phyloP scores from a whole-genome alignment of 30 jellyfish, hydroid and myxozoan genomes.

The Aurelia sp. region DNA sequence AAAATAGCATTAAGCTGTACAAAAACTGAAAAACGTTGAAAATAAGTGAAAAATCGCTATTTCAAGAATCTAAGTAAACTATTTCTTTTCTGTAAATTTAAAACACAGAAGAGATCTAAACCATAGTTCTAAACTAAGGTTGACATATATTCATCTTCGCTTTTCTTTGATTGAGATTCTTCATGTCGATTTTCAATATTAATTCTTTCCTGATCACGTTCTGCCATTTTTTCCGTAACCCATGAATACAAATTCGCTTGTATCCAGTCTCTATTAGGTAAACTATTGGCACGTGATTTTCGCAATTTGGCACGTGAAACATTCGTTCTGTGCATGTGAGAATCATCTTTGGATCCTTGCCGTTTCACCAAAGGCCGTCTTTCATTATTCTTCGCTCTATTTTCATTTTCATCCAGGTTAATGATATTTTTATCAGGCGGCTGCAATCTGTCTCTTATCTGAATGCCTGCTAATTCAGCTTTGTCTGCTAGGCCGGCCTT shows the following conservation, averaged over 20 bases:
- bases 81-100: too few relatives aligned
- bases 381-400: neutral
- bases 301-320: neutral
- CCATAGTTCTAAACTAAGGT: too few relatives aligned
- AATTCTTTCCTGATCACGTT: neutral
- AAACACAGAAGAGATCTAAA: too few relatives aligned
- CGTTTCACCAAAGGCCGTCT: constrained; percentile 13
- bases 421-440: neutral
- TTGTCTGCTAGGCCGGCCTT: neutral
- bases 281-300: neutral
- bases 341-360: constrained; percentile 43
- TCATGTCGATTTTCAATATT: too few relatives aligned
- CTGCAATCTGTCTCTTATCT: neutral
- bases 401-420: neutral
- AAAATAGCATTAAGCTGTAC: too few relatives aligned
- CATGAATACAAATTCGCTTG: neutral
- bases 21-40: too few relatives aligned
- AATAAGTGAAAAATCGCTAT: too few relatives aligned
- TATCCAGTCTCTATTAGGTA: neutral
- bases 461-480: neutral
- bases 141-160: too few relatives aligned
- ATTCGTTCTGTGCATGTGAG: neutral
- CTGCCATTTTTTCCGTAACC: neutral
- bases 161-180: too few relatives aligned
- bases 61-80: too few relatives aligned